Percentiles rank a stretch among this genome's conserved stretches.
Evolutionary conservation across 35 echinoderm and acorn worm genomes (phyloP).

Genomic region (Nesometra sesokonis): DNA sequence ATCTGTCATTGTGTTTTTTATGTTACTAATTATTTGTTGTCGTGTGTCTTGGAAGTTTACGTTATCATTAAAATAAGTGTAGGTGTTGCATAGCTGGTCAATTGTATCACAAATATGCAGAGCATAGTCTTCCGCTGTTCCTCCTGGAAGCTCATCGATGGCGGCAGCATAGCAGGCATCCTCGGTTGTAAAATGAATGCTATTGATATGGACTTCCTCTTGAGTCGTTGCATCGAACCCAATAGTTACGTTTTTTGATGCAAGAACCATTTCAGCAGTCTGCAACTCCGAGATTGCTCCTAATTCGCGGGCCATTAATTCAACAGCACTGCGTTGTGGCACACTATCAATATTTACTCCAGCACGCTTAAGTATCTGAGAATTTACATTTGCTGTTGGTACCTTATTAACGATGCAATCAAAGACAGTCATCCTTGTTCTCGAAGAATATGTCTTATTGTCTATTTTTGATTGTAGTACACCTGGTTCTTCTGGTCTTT

Average conservation of each 20-base stretch:
- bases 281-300: neutral
- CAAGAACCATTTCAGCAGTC: neutral
- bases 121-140: conserved; percentile 24
- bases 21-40: neutral
- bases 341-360: too few species aligned
- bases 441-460: too few species aligned
- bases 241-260: conserved; percentile 7
- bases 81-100: neutral
- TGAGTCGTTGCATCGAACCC: conserved; percentile 36
- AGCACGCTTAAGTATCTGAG: too few species aligned
- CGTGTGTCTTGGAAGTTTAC: neutral
- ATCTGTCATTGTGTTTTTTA: neutral
- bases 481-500: too few species aligned
- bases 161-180: conserved; percentile 15
- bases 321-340: too few species aligned
- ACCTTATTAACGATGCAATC: too few species aligned
- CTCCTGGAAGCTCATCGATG: conserved; percentile 31
- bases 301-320: conserved; percentile 22
- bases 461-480: too few species aligned
- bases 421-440: too few species aligned
- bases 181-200: conserved; percentile 32
- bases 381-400: too few species aligned
- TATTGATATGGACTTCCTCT: conserved; percentile 28
- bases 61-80: neutral
- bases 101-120: conserved; percentile 12